Base-by-base conservation (phyloP, 2,888 invertebrate genomes). In the Drosophila prolongata region DNA sequence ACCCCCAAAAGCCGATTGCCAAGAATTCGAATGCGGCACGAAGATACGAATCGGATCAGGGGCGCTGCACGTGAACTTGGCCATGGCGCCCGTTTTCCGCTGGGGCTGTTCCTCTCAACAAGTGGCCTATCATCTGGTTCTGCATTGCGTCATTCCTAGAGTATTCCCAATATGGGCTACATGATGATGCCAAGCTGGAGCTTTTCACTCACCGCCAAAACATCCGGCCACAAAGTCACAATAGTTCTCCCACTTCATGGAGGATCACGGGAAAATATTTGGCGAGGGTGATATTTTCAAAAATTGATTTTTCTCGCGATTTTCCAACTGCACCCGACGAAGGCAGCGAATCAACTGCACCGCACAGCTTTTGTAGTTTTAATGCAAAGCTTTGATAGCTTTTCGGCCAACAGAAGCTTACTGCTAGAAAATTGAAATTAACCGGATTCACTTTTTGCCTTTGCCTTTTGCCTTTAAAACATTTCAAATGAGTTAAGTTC, bases 141-240 rank as follows among this genome's bases (percentile, higher is more conserved):
- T 52, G 43, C 54, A 79, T 87, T 87, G 84, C 88, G 68, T 87
- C 88, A 87, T 80, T 58, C 57, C 11, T 19, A 40, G 62, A 49
- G 16, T 27, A 14, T 27, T 4, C 19, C 52, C 16, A 53, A 42
- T 42, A 60, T 16, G 62, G 57, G 24, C 53, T 66, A 43, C 57
- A 44, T 6, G 37, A n/a, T 40, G 37, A 38, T 56, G 10, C 13
- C 38, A 34, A 35, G 16, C 34, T n/a, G 19, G 9, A 56, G 46
- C 44, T 43, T 52, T 54, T 11, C 46, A 90, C 91, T 91, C 92
- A 94, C 94, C 94, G 77, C 93, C 94, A 75, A 93, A 89, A 92
- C 94, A 94, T 80, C 94, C 94, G 66, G 94, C 94, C 72, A 93
- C 89, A 87, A 94, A 94, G 86, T 94, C 94, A 61, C 90, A 90